A percentile compares a stretch with the other conserved stretches of the same genome.
phyloP scores from a whole-genome alignment of 1,140 invertebrate genomes.

The Magallana angulata region DNA sequence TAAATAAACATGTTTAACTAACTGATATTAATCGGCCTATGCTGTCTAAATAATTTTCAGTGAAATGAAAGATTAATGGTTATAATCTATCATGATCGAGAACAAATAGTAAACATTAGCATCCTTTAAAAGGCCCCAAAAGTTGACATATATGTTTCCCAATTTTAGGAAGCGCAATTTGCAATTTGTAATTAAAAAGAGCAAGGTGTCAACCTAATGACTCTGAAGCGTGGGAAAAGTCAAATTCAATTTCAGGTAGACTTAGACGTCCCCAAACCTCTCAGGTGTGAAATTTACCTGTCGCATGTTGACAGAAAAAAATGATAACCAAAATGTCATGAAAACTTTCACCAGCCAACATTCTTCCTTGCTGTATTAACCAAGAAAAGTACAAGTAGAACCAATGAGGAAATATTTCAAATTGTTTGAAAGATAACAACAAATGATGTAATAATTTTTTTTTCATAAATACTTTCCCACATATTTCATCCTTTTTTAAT shows the following conservation, averaged over 20 bases:
- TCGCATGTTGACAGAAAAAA: constrained; percentile 28
- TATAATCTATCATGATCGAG: constrained; percentile 8
- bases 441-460: too few species aligned
- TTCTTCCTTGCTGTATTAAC: neutral
- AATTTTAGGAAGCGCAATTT: constrained; percentile 27
- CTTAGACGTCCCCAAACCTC: neutral
- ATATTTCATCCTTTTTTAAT: too few species aligned
- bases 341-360: neutral
- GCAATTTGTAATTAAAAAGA: constrained; percentile 36
- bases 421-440: too few species aligned
- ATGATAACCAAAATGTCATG: constrained; percentile 9
- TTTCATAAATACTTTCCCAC: too few species aligned
- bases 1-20: constrained; percentile 12
- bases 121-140: constrained; percentile 16
- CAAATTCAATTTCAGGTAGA: constrained; percentile 28
- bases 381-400: too few species aligned
- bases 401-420: too few species aligned
- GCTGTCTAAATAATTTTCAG: constrained; percentile 34
- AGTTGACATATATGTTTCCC: constrained; percentile 26
- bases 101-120: constrained; percentile 26
- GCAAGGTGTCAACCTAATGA: constrained; percentile 30
- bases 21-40: neutral
- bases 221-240: constrained; percentile 41
- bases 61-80: constrained; percentile 11
- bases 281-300: constrained; percentile 43